A percentile compares a stretch with the other conserved stretches of the same genome.
phyloP scores from a whole-genome alignment of 1,140 invertebrate genomes.

The Neodiprion virginianus region DNA sequence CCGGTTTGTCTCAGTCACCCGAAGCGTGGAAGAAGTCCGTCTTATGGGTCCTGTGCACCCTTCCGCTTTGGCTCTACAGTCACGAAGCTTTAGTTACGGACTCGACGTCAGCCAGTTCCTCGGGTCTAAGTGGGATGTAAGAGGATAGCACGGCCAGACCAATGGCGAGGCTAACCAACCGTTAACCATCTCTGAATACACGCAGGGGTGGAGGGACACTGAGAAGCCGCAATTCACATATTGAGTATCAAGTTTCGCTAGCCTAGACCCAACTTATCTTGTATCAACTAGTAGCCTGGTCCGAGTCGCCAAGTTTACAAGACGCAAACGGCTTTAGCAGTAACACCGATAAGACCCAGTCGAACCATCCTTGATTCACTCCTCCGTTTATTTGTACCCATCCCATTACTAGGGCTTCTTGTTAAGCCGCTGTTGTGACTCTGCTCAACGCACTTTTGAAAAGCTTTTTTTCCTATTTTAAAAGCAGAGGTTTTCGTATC shows the following conservation, averaged over 20 bases:
- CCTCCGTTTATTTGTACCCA: neutral
- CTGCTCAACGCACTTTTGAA: too few relatives aligned
- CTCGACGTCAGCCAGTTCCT: neutral
- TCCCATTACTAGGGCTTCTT: neutral
- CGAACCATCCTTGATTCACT: neutral
- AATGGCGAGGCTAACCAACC: conserved; percentile 6
- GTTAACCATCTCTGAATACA: conserved; percentile 13
- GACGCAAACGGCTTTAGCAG: conserved; percentile 57
- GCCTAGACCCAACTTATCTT: conserved; percentile 18
- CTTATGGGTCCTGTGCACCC: too few relatives aligned
- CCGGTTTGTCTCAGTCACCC: too few relatives aligned
- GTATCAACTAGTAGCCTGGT: conserved; percentile 14
- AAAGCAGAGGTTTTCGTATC: too few relatives aligned
- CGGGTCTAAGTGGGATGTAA: conserved; percentile 6
- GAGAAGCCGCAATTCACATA: conserved; percentile 50
- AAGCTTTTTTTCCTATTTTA: too few relatives aligned
- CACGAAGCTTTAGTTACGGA: neutral
- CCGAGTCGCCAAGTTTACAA: conserved; percentile 52
- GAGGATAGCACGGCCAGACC: conserved; percentile 8
- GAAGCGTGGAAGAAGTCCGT: too few relatives aligned
- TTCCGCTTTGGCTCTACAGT: neutral
- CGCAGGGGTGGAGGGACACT: conserved; percentile 14
- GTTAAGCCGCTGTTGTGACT: too few relatives aligned
- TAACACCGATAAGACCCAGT: conserved; percentile 53
- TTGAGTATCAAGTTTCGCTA: conserved; percentile 41